Base-by-base conservation (phyloP, 2,797 vertebrate genomes). In the Semotilus atromaculatus region DNA sequence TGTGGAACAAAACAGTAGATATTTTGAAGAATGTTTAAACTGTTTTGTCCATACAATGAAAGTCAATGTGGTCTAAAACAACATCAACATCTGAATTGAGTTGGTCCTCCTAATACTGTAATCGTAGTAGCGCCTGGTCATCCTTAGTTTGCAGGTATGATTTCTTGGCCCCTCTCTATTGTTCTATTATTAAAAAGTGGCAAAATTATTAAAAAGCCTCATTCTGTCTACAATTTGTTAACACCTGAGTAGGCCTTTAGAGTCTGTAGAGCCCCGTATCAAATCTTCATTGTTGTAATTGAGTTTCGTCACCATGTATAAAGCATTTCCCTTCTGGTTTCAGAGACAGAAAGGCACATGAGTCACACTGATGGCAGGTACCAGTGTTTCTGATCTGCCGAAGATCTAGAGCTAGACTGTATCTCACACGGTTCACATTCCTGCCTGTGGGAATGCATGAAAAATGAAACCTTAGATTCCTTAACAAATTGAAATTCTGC, bases 401-500 rank as follows among this genome's bases (percentile, higher is more conserved):
- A 53, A 80, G 66, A 72, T 85, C 45, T 51, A 34, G 19, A 78
- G 36, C 51, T 7, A 0, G 38, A 78, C 82, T 60, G 82, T 84
- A 60, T 77, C 72, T 76, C 16, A 53, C n/a, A 1, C n/a, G 2
- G 62, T 53, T 58, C 38, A 19, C 66, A 36, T 73, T 84, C 38
- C 51, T 34, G 64, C 74, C 66, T 8, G 19, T 84, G 74, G 74
- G 51, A 84, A 84, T 78, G 51, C 51, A 45, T 70, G 64, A 74
- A 60, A 84, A 84, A 84, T 43, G 26, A 84, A 84, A 26, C 48
- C 48, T 55, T 43, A 26, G 51, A 70, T 70, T 60, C 64, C 74
- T 55, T 34, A 60, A 58, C 19, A n/a, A 55, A 84, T 70, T 55
- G 34, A 83, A 76, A 31, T 68, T 84, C n/a, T 66, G 38, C 51